These are phyloP conservation scores for Puma concolor DNA, from an alignment of 2,113 vertebrate genomes.

Conservation along the genomic window DNA sequence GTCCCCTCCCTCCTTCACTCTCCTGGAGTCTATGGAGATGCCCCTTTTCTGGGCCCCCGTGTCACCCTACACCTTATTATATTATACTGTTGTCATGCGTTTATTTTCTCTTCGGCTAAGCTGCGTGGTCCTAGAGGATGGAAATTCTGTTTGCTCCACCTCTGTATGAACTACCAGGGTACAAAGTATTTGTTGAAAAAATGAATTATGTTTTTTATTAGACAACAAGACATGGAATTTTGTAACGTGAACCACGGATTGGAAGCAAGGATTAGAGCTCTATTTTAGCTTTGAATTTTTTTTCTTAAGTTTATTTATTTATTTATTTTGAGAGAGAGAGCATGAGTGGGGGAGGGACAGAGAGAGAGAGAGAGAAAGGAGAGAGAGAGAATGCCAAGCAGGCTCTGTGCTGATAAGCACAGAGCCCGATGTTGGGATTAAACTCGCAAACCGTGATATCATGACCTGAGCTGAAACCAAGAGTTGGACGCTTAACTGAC, in stretches of 20 bases:
- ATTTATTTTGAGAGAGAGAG: no score
- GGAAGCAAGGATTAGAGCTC: not conserved
- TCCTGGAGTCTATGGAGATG: not conserved
- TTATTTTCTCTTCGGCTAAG: not conserved
- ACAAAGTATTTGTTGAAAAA: not conserved
- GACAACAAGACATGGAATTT: not conserved
- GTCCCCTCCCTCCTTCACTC: not conserved
- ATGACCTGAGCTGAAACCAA: no score
- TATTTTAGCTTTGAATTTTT: not conserved
- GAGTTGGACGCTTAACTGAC: no score
- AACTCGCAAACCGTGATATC: no score
- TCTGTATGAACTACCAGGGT: not conserved
- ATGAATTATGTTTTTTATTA: not conserved
- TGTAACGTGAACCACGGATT: not conserved
- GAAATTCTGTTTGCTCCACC: not conserved
- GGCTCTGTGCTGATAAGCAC: no score
- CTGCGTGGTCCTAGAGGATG: not conserved
- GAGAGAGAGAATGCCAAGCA: no score
- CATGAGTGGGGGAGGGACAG: no score
- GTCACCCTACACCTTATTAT: not conserved
- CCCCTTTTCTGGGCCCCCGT: not conserved
- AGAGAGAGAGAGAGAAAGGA: no score
- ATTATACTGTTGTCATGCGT: accelerated
- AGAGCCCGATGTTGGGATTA: no score
- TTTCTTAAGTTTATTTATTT: no score